A percentile compares a stretch with the other conserved stretches of the same genome.
phyloP scores from a whole-genome alignment of 2,113 vertebrate species.

The Lichenostomus cassidix region DNA sequence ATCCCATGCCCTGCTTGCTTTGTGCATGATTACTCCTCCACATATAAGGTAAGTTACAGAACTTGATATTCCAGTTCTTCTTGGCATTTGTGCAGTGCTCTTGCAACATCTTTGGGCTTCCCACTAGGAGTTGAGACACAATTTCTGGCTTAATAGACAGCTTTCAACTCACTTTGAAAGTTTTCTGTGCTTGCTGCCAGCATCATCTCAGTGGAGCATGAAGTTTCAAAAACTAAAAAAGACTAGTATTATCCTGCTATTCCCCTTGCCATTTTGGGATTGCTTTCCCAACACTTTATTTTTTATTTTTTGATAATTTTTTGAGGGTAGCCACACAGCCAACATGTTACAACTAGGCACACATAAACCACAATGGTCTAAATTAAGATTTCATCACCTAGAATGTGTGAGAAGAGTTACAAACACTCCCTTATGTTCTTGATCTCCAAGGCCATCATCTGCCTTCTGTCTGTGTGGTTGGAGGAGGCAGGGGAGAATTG shows the following conservation, averaged over 20 bases:
- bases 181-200: not conserved
- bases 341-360: not conserved
- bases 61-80: conserved; percentile 19
- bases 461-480: not conserved
- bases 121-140: not conserved
- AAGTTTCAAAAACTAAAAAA: not conserved
- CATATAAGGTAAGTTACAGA: not conserved
- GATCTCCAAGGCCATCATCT: not conserved
- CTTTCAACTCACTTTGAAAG: not conserved
- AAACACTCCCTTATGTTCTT: not conserved
- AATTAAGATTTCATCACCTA: not conserved
- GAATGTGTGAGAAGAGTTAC: not conserved
- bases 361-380: not conserved
- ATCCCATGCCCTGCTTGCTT: accelerated
- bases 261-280: not conserved
- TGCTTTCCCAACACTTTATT: not conserved
- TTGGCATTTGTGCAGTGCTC: not conserved
- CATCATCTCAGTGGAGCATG: not conserved
- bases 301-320: not conserved
- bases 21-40: not conserved
- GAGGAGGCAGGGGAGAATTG: not conserved
- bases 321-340: not conserved
- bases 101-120: not conserved
- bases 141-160: not conserved
- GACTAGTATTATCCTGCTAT: not conserved